Conservation (phyloP, 2,888 invertebrate genomes). For the Aspidiotus rigidus region DNA sequence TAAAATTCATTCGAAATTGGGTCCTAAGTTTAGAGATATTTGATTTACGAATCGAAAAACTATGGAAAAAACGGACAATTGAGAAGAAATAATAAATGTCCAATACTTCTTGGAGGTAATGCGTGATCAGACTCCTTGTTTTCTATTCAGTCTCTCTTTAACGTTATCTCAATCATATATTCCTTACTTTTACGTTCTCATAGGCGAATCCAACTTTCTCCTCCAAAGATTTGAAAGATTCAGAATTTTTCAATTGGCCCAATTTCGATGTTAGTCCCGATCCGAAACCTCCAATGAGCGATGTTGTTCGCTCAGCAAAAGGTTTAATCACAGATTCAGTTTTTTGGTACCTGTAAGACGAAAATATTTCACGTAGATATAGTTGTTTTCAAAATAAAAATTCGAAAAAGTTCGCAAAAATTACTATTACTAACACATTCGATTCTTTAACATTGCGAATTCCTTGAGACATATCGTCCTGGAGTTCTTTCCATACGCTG, state of each 20-base stretch:
- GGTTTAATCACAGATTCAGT: slow-evolving; percentile 84
- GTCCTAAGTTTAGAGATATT: too few species aligned
- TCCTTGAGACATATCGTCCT: slow-evolving; percentile 89
- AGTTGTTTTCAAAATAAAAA: not conserved
- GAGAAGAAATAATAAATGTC: too few species aligned
- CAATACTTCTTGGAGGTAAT: too few species aligned
- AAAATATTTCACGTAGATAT: not conserved
- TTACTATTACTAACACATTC: slow-evolving; percentile 74
- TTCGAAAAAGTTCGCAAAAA: not conserved
- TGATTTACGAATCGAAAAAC: too few species aligned
- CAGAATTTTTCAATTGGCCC: slow-evolving; percentile 94
- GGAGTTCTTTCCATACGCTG: slow-evolving; percentile 92
- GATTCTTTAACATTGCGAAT: slow-evolving; percentile 92
- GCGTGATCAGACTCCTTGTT: too few species aligned
- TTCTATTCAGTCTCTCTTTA: too few species aligned
- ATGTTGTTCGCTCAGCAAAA: slow-evolving; percentile 84
- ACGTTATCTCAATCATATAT: not conserved
- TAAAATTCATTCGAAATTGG: too few species aligned
- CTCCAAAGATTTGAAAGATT: slow-evolving; percentile 95
- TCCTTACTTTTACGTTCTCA: slow-evolving; percentile 85
- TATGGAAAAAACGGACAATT: too few species aligned
- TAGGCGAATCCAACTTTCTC: slow-evolving; percentile 92
- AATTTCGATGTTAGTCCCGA: slow-evolving; percentile 78
- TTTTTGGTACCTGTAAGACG: slow-evolving; percentile 70
- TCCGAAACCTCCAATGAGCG: slow-evolving; percentile 69